Base-by-base conservation (phyloP, 1,140 invertebrate species). In the Achroia grisella region DNA sequence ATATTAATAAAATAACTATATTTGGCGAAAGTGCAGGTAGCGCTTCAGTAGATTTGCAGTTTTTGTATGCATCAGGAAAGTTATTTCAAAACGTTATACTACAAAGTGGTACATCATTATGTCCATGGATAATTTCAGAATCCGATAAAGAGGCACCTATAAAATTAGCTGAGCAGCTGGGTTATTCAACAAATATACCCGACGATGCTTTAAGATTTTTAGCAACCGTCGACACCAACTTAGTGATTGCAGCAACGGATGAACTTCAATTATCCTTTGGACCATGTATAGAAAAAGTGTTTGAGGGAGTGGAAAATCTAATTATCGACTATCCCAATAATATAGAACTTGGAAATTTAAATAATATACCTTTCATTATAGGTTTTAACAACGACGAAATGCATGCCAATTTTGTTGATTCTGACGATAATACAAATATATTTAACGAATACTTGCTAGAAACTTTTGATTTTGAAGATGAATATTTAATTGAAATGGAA, bases 11-110 rank as follows among this genome's bases (percentile, higher is more conserved):
- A 54, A 88, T 93, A 32, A 88, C 89, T 1, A 73, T 91, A 4
- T 87, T 90, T 56, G 92, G 92, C 1, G 89, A 92, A 55, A 91
- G 90, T 11, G 88, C 89, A 9, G 91, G 91, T 2, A 90, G 88
- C 4, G 47, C 30, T 15, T 63, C 59, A 8, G 54, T 58, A 9
- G 39, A 54, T 39, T 45, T 42, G 8, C 41, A 51, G 2, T 12
- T 52, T 9, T 8, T 56, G 9, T 57, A 54, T 36, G 46, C 51
- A 6, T 3, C 35, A 6, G 44, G 46, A 17, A 37, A 33, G 12
- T 29, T 47, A 29, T 47, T 47, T 31, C 14, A 34, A 14, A 39
- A 39, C 11, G 23, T 37, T 15, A 45, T 45, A 14, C n/a, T 45
- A n/a, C 43, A 45, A 31, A 45, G 43, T 15, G 43, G 34, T 10